Evolutionary conservation across 2,797 vertebrate species (phyloP), one percentile per base, ranked within the genome.

Genomic region (Enoplosus armatus): DNA sequence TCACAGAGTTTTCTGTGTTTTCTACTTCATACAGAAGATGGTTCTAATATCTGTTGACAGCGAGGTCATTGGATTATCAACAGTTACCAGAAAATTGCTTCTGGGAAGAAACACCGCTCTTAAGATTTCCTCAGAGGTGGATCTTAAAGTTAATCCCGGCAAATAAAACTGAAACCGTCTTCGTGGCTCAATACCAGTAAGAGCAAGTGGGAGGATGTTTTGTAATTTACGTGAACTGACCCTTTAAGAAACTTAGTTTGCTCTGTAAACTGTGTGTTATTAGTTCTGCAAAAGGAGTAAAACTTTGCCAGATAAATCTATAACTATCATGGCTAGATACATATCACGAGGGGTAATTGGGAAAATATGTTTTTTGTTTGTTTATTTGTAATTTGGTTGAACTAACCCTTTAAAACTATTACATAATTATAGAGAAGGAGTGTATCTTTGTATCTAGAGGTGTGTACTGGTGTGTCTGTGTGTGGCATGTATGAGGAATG

Each of bases 401-500:
- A 75, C 18, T 24, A 33, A 26, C 8, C 10, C 29, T 79, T 54
- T 60, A 47, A 60, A 59, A 31, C 6, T n/a, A 8, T 41, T 24
- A 14, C n/a, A 24, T 24, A 16, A 15, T 18, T 4, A 31, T 2
- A 14, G 3, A 37, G 3, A 2, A 54, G 22, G 56, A 26, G 43
- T 58, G 4, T 27, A 31, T 66, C 2, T 66, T 29, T 76, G 54
- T 22, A 7, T 45, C 53, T 33, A 3, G 22, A 18, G 18, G 20
- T 58, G 10, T 48, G 31, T 26, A 8, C 35, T 59, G 54, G 20
- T 50, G 59, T 60, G 63, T 69, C 3, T 53, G 47, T 61, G 65
- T 82, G 79, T 27, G 53, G 29, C 50, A 16, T 54, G 51, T 43
- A 18, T 55, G 80, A 83, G 82, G 77, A 87, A 86, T 84, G 80